Base-by-base conservation (phyloP, 2,113 vertebrate genomes). In the Tragelaphus scriptus region DNA sequence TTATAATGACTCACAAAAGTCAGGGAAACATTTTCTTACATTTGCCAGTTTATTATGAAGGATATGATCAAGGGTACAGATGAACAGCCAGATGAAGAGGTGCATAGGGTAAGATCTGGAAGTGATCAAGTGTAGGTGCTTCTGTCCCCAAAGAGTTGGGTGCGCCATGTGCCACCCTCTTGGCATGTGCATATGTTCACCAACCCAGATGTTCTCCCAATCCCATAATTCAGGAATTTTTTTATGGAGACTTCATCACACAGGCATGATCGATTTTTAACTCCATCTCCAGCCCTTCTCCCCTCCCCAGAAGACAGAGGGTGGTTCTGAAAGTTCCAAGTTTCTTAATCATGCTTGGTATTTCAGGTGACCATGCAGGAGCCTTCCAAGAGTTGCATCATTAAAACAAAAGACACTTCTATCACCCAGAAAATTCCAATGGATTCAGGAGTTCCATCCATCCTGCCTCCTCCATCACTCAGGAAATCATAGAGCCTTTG, bases 121-220 rank as follows among this genome's bases (percentile, higher is more conserved):
- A 91, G 36, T 19, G 47, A 80, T 36, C 23, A 2, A 36, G 16
- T 23, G n/a, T 58, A 53, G 30, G 3, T 4, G 2, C 15, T 44
- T 77, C 68, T 63, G 55, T 44, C 56, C 25, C 65, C 6, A 1
- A 12, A 25, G 65, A 79, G 28, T 0, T 86, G 23, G 11, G 15
- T 63, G 23, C 4, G 0, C 4, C 19, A 1, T 8, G 49, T 1
- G 5, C 47, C 63, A 26, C 17, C 28, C 21, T 91, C 55, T 47
- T 47, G 53, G 5, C 28, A 44, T 3, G 7, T 55, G n/a, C n/a
- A 44, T 63, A 15, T 40, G 13, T 85, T 63, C 47, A 63, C 40
- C 88, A 55, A 36, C 56, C 28, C 5, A 6, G 40, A 91, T 63
- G 55, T 55, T 47, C 55, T 77, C 55, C 15, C 7, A 90, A 63